phyloP scores from a whole-genome alignment of 2,888 invertebrate genomes.

The Tenodera sinensis region DNA sequence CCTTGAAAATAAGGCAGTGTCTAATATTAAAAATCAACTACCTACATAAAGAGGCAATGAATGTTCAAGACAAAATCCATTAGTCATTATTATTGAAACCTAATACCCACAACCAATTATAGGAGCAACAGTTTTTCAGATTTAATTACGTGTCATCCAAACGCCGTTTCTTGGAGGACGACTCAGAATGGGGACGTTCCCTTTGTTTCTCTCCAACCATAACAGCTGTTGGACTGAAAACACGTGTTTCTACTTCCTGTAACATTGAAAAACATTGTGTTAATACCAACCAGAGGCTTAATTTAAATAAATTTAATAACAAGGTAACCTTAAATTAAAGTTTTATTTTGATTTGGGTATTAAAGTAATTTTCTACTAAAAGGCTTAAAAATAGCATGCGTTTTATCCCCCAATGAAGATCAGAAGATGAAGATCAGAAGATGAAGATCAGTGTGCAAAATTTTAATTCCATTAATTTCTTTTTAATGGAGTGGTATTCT shows the following conservation, averaged over 20 bases:
- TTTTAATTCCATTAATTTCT: too few relatives aligned
- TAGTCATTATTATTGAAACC: background rate
- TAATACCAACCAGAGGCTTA: background rate
- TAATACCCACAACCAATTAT: background rate
- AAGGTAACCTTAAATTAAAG: too few relatives aligned
- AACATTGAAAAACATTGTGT: conserved; percentile 10
- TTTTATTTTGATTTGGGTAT: too few relatives aligned
- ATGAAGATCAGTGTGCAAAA: too few relatives aligned
- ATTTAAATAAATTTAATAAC: too few relatives aligned
- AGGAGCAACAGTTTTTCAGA: background rate
- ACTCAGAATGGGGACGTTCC: conserved; percentile 30
- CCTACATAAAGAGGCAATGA: too few relatives aligned
- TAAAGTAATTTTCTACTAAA: too few relatives aligned
- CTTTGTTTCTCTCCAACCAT: conserved; percentile 35
- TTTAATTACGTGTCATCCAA: background rate
- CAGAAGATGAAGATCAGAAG: too few relatives aligned
- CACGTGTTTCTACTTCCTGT: conserved; percentile 49
- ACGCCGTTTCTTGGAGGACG: background rate
- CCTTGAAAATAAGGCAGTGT: background rate
- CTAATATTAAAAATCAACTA: background rate
- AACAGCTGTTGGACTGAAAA: conserved; percentile 50
- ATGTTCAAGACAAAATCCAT: background rate
- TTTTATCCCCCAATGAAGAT: too few relatives aligned
- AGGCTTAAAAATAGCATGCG: too few relatives aligned
- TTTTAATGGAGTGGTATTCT: too few relatives aligned